Evolutionary conservation across 2,888 invertebrate species (phyloP), one percentile per base, ranked within the genome.

Genomic region (Oscheius sp.): DNA sequence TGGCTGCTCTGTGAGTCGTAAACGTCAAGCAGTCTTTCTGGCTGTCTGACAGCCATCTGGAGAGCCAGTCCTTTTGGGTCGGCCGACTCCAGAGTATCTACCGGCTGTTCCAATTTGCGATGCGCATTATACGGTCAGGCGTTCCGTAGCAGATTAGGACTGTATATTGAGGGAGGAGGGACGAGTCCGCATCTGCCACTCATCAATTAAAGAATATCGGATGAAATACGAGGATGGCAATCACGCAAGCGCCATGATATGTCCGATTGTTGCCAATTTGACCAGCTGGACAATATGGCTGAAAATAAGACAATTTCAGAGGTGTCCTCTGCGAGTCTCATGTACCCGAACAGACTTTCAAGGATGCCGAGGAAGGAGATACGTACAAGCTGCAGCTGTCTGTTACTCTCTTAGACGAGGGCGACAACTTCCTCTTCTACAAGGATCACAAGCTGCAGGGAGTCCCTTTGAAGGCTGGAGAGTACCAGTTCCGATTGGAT

Each of bases 291-390:
- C 59, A 32, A 60, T 32, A 60, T 60, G 35, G 10, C 33, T 35
- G 1, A 10, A 5, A 58, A 58, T 35, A 35, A 42, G 29, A 21
- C 47, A 10, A 42, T 81, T 83, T 78, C 75, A 84, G 83, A 35
- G 83, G 87, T 70, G 73, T 79, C 35, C 62, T 81, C 48, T 87
- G 87, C 76, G 79, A 77, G 42, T 75, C 84, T 50, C 74, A 75
- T 35, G 79, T 88, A 4, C 84, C 85, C 10, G 74, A 77, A 7
- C 76, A 81, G 57, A 87, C 86, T n/a, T 88, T 88, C 80, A 72
- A 79, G 55, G 88, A 88, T 75, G 76, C 78, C 3, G 86, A 87
- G 68, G 87, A 87, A 57, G 86, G 87, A 13, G 76, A 80, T 62
- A 85, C 84, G 33, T 78, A 76, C 76, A 79, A 79, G 48, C 75